Evolutionary conservation across 2,113 vertebrate species (phyloP).

Genomic region (Promerops cafer): DNA sequence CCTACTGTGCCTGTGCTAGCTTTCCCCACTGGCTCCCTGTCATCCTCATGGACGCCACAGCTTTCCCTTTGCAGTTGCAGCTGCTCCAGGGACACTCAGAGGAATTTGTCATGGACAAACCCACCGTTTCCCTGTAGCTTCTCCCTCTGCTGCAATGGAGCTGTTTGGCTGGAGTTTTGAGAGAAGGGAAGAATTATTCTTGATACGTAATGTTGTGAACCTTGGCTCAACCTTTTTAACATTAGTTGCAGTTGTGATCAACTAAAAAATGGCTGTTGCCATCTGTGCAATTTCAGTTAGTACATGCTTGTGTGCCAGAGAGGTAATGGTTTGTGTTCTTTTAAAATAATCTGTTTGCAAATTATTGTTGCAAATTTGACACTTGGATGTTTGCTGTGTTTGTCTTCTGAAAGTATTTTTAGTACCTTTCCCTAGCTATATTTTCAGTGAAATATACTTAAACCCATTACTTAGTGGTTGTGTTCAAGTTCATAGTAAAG

Average conservation of each 20-base stretch:
- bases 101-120: background rate
- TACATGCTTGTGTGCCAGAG: background rate
- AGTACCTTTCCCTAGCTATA: background rate
- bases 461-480: background rate
- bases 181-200: background rate
- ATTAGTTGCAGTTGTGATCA: background rate
- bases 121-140: background rate
- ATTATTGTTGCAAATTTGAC: background rate
- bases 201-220: background rate
- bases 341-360: background rate
- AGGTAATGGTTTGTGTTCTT: background rate
- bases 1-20: background rate
- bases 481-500: background rate
- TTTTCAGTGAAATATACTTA: background rate
- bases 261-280: background rate
- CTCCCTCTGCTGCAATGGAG: background rate
- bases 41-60: background rate
- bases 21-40: background rate
- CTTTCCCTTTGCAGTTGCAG: background rate
- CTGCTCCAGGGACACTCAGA: background rate
- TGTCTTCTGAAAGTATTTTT: background rate
- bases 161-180: background rate
- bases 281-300: background rate
- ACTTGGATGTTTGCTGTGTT: background rate
- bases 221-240: background rate